A percentile compares a stretch with the other conserved stretches of the same genome.
phyloP scores from a whole-genome alignment of 2,888 invertebrate species.

The Hirudinaria manillensis region DNA sequence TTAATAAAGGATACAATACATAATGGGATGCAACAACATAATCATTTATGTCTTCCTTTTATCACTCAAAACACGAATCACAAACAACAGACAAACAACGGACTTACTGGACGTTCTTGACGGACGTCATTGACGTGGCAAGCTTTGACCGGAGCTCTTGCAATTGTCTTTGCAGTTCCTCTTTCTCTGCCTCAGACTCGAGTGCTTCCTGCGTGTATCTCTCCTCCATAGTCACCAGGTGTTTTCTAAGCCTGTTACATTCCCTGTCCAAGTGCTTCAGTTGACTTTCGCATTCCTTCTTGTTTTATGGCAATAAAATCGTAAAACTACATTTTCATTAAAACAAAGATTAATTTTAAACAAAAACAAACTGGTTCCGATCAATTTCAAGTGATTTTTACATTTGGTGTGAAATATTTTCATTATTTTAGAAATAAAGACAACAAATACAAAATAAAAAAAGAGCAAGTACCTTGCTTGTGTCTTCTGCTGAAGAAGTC shows the following conservation, averaged over 20 bases:
- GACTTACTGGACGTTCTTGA: neutral
- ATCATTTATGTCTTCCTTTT: neutral
- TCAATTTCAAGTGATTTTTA: no score
- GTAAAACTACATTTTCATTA: no score
- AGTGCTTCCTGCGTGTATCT: constrained; percentile 79
- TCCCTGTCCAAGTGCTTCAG: constrained; percentile 62
- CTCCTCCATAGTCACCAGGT: constrained; percentile 75
- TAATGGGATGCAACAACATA: no score
- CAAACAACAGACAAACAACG: neutral
- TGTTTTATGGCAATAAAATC: neutral
- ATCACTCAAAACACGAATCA: neutral
- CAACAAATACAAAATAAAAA: no score
- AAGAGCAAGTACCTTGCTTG: no score
- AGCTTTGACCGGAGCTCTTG: constrained; percentile 36
- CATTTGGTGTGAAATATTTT: no score
- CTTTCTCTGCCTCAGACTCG: constrained; percentile 69
- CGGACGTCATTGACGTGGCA: neutral
- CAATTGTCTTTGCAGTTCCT: constrained; percentile 69
- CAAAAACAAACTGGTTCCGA: no score
- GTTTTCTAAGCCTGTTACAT: constrained; percentile 69
- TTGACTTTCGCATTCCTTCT: neutral
- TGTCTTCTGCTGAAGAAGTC: no score
- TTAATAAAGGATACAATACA: no score
- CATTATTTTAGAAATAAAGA: no score
- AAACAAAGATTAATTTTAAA: no score